Base-by-base conservation (phyloP, 2,113 vertebrate species). In the Lontra canadensis region DNA sequence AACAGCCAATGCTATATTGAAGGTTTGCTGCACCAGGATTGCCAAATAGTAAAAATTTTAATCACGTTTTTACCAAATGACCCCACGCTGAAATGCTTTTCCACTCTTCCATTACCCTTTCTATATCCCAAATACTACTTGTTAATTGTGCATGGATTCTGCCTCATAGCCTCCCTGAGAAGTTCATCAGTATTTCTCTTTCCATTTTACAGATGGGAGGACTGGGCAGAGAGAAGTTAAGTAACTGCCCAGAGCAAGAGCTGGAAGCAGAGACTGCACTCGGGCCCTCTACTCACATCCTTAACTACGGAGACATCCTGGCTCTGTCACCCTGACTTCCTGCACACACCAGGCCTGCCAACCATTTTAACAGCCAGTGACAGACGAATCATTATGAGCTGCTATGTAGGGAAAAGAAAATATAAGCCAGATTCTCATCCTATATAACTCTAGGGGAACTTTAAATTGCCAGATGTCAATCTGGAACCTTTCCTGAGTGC, bases 401-500 rank as follows among this genome's bases (percentile, higher is more conserved):
- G 44, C 96, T 97, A 86, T 63, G 71, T 92, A 78, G 83, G 89
- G 63, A 94, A 97, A 97, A 96, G 87, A 92, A 97, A 97, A 93
- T 92, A 95, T 29, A 97, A 96, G 97, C 80, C 98, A 96, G 90
- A 95, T 96, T 96, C 63, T 78, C 94, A 94, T 96, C 17, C 96
- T 95, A 23, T 97, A 57, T 95, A 97, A 96, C 94, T 97, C 92
- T 94, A 94, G 95, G 96, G 96, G 87, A 97, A 97, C 74, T 97
- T 97, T 90, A 90, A 92, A 93, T 96, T 1, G 29, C 97, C 96
- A 98, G 96, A 96, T 97, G 96, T 96, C 97, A 97, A 79, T 94
- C 98, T 98, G 97, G 96, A 97, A 88, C 90, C 94, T 95, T 96
- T 97, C 95, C 84, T 97, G 90, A 97, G 39, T 82, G 49, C 55